Evolutionary conservation across 2,888 invertebrate species (phyloP), one percentile per base, ranked within the genome.

Genomic region (Ctenicera cuprea): DNA sequence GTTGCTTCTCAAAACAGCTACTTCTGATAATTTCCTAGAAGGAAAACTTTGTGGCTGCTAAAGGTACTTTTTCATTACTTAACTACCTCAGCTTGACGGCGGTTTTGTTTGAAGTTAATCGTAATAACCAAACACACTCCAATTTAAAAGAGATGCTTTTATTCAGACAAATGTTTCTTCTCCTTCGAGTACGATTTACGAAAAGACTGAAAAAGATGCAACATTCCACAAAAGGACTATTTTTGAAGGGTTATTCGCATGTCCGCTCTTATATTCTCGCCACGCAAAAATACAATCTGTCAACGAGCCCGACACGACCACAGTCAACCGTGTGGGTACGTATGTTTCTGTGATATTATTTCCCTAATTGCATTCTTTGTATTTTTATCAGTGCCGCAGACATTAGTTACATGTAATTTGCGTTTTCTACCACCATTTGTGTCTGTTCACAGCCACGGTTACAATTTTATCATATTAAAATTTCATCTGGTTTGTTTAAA

Each of bases 221-320:
- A 57, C 16, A 9, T 8, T n/a, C 37, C 16, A 26, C 37, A 57
- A 33, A 57, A 57, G 57, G 38, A 57, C 57, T 37, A 57, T 16
- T 33, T 81, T 80, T 77, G 77, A 80, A 79, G 79, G 77, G 77
- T 76, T 81, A 81, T 81, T 83, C 81, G 81, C 82, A 83, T 82
- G 82, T 75, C 76, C 72, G 74, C 76, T 76, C 78, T 78, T 73
- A 79, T 77, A 79, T 79, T 78, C 75, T 63, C 76, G 74, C 81
- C 83, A 83, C 82, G 83, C 83, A 79, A 83, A 82, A 80, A 78
- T 77, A 81, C 81, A 82, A 83, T 83, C 82, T 83, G 83, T 83
- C 83, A 83, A 80, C 65, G 75, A 74, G 71, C 70, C 66, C 77
- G 81, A 80, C 81, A 78, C 77, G 76, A 77, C 77, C 79, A 69